phyloP scores from a whole-genome alignment of 2,797 vertebrate species.

The Novumbra hubbsi region DNA sequence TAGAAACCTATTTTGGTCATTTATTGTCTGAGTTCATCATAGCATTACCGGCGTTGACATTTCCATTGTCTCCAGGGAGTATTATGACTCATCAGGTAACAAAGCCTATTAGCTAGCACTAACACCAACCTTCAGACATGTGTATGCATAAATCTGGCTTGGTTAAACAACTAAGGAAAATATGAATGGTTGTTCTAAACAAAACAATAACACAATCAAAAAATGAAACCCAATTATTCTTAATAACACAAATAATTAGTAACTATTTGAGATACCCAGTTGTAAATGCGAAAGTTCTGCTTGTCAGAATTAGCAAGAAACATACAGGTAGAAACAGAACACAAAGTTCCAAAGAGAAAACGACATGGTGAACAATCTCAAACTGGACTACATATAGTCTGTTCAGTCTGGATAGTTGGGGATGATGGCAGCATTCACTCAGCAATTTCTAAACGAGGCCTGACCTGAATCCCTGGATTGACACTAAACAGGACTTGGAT shows the following conservation, averaged over 20 bases:
- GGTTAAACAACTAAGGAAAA: background rate
- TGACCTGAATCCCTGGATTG: constrained; percentile 8
- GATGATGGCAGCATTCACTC: background rate
- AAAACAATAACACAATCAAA: too few species aligned
- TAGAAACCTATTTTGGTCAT: background rate
- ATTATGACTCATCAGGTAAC: background rate
- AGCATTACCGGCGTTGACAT: background rate
- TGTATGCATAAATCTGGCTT: background rate
- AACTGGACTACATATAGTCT: background rate
- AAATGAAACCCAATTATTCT: too few species aligned
- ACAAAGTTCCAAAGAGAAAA: background rate
- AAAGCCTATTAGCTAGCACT: background rate
- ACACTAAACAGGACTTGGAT: background rate
- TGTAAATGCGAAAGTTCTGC: background rate
- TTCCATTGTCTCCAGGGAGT: background rate
- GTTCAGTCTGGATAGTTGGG: background rate
- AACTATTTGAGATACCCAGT: too few species aligned
- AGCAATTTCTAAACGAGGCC: background rate
- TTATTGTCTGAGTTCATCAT: background rate
- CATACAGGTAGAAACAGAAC: background rate
- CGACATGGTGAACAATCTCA: background rate
- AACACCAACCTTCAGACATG: background rate
- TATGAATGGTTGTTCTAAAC: too few species aligned
- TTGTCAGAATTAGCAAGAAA: background rate
- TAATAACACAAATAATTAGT: too few species aligned